A percentile compares a stretch with the other conserved stretches of the same genome.
phyloP scores from a whole-genome alignment of 2,797 vertebrate genomes.

The Notoglanidium macrostoma region DNA sequence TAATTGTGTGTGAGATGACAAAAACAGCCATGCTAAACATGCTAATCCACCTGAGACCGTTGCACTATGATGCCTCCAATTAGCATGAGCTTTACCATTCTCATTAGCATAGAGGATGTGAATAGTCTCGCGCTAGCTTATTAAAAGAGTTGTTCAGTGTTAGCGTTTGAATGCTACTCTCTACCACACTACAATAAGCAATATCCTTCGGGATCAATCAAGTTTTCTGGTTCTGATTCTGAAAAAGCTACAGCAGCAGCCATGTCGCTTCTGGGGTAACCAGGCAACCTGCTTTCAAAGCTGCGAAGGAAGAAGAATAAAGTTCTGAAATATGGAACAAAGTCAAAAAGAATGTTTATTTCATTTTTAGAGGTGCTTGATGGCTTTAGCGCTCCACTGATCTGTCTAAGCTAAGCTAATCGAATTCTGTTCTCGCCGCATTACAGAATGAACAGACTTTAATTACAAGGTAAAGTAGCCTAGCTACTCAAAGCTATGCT shows the following conservation, averaged over 20 bases:
- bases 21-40: neutral
- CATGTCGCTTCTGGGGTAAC: too few relatives aligned
- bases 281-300: neutral
- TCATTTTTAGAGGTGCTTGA: neutral
- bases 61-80: neutral
- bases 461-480: neutral
- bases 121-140: neutral
- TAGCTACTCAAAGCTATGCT: too few relatives aligned
- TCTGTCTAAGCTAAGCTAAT: conserved; percentile 10
- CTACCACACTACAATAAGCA: neutral
- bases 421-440: neutral
- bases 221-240: too few relatives aligned
- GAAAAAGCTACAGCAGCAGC: too few relatives aligned
- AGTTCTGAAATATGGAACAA: neutral
- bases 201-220: too few relatives aligned
- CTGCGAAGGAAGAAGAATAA: neutral
- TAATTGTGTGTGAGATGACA: neutral
- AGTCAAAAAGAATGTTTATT: neutral
- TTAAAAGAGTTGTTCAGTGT: neutral
- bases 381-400: conserved; percentile 11
- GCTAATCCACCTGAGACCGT: neutral
- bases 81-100: neutral
- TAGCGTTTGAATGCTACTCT: neutral
- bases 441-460: neutral
- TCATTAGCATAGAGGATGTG: neutral